Base-by-base conservation (phyloP, 2,797 vertebrate genomes). In the Enteromius anoplus region DNA sequence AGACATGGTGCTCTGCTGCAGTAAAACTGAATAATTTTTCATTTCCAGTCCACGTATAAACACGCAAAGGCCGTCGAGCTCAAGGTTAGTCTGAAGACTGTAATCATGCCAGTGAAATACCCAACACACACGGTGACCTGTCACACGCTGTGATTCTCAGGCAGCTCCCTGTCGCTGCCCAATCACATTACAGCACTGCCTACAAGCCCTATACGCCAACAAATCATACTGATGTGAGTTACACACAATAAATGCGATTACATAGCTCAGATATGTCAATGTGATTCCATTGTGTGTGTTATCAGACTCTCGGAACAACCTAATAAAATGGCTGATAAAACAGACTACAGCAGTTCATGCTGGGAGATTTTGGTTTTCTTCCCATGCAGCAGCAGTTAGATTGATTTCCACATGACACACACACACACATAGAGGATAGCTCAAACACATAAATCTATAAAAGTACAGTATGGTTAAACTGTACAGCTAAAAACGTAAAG, bases 11-110 rank as follows among this genome's bases (percentile, higher is more conserved):
- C 60, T 58, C 49, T 47, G 37, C 45, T 45, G 23, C 83, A 78
- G 80, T 45, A 88, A 84, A 58, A 29, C 62, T 14, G 80, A 80
- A 87, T 45, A 83, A 88, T 87, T 89, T 89, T 88, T 85, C 32
- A 80, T 58, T 80, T 77, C 72, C 51, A 71, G 65, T 51, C 81
- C 53, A 76, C 42, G 23, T 75, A 68, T 40, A 68, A 75, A 42
- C 72, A 49, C 49, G 47, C 55, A 83, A 40, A 81, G 66, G 14
- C 84, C 3, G 17, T 55, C 75, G 53, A 19, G 78, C 78, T 89
- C 90, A 93, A 92, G 91, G 92, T 91, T 89, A 90, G 87, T 60
- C 83, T 85, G 75, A 73, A 82, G 42, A 47, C 70, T 68, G 85
- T 58, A 76, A 73, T 37, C 42, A 34, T 8, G 65, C 75, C 21